phyloP scores from a whole-genome alignment of 1,140 invertebrate species.

The Leptinotarsa undecemlineata region DNA sequence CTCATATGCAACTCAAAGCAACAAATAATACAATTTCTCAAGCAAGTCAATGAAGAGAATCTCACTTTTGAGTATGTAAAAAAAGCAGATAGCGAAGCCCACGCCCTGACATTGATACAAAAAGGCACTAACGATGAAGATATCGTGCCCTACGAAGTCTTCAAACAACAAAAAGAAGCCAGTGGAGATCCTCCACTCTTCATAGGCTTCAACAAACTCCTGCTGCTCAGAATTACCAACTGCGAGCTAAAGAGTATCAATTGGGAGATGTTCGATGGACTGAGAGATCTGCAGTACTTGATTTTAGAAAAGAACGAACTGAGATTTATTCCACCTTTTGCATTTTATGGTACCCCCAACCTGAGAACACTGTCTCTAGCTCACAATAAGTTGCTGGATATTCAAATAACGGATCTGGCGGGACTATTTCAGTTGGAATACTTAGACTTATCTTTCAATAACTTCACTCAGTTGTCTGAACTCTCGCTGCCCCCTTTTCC shows the following conservation, averaged over 20 bases:
- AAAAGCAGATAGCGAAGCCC: conserved; percentile 43
- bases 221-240: conserved; percentile 62
- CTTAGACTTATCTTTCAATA: conserved; percentile 68
- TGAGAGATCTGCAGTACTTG: conserved; percentile 63
- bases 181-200: conserved; percentile 59
- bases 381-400: conserved; percentile 64
- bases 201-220: conserved; percentile 60
- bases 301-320: conserved; percentile 67
- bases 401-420: conserved; percentile 69
- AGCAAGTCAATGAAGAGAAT: conserved; percentile 47
- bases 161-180: conserved; percentile 59
- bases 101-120: conserved; percentile 49
- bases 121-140: conserved; percentile 58
- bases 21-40: conserved; percentile 48
- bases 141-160: conserved; percentile 68
- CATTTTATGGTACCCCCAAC: conserved; percentile 69
- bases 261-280: conserved; percentile 72
- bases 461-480: conserved; percentile 69
- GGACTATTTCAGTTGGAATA: conserved; percentile 67
- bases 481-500: conserved; percentile 72
- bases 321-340: conserved; percentile 67
- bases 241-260: conserved; percentile 66
- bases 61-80: conserved; percentile 51
- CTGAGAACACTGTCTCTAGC: conserved; percentile 66
- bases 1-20: conserved; percentile 51